Conservation (phyloP, 2,797 vertebrate species). For the Rhadinocentrus ornatus region DNA sequence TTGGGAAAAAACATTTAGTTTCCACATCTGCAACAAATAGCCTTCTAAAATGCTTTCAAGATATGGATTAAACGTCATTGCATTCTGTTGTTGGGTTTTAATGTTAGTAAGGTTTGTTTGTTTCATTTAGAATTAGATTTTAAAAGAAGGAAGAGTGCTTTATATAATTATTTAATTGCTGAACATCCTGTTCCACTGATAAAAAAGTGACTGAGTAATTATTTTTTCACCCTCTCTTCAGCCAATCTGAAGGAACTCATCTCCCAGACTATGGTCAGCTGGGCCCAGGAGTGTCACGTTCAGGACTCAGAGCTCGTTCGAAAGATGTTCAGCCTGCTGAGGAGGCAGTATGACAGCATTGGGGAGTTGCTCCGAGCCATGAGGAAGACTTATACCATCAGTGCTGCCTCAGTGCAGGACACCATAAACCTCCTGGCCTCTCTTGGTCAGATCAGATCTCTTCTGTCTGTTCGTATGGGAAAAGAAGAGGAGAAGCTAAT, state of each 20-base stretch:
- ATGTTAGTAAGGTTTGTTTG: background rate
- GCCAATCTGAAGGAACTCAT: slow-evolving; percentile 95
- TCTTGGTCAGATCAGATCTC: slow-evolving; percentile 94
- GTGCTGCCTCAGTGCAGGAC: slow-evolving; percentile 91
- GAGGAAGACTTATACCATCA: slow-evolving; percentile 96
- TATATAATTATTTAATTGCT: background rate
- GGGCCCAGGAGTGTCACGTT: slow-evolving; percentile 96
- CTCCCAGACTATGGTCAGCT: slow-evolving; percentile 96
- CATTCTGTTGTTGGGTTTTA: background rate
- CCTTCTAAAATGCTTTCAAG: background rate
- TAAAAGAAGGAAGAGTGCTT: background rate
- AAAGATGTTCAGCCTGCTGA: slow-evolving; percentile 96
- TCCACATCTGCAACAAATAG: background rate
- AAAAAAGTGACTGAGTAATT: background rate
- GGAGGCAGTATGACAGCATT: slow-evolving; percentile 95
- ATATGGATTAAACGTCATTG: background rate
- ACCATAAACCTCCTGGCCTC: slow-evolving; percentile 93
- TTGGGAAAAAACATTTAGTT: background rate
- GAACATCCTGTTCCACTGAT: background rate
- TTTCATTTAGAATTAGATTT: background rate
- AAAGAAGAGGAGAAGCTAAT: slow-evolving; percentile 97
- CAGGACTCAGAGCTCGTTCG: slow-evolving; percentile 94
- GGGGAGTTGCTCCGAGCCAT: slow-evolving; percentile 94
- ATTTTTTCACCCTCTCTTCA: slow-evolving; percentile 56
- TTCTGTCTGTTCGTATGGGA: slow-evolving; percentile 97